Conservation (phyloP, 2,888 invertebrate genomes). For the Hypselothyrea guttata region DNA sequence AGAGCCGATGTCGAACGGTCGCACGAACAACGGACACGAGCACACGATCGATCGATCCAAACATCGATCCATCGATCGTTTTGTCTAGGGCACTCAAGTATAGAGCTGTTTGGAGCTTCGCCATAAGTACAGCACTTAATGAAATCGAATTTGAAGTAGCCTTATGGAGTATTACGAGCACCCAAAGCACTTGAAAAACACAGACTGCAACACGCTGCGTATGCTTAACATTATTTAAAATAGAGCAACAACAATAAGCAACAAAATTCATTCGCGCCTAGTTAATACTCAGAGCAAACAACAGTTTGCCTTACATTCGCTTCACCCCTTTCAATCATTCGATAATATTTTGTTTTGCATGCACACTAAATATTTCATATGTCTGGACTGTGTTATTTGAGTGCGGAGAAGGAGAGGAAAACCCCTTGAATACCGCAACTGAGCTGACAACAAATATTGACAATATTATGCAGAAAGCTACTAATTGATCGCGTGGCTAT, state of each 20-base stretch:
- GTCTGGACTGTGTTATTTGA: too few relatives aligned
- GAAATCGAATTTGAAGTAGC: constrained; percentile 46
- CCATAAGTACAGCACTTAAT: constrained; percentile 37
- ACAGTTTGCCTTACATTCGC: constrained; percentile 2
- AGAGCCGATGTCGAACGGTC: constrained; percentile 21
- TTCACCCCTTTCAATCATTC: constrained; percentile 54
- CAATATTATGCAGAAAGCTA: constrained; percentile 47
- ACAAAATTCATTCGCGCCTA: constrained; percentile 46
- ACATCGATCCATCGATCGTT: constrained; percentile 63
- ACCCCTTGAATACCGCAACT: not conserved
- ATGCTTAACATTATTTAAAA: constrained; percentile 50
- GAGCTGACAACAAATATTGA: constrained; percentile 41
- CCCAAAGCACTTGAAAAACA: constrained; percentile 2
- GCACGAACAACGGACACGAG: constrained; percentile 43
- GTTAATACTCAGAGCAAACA: constrained; percentile 54
- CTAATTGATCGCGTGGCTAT: constrained; percentile 54
- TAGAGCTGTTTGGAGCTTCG: constrained; percentile 52
- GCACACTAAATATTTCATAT: constrained; percentile 24
- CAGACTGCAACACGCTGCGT: constrained; percentile 47
- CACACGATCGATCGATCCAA: constrained; percentile 64
- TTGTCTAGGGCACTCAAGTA: constrained; percentile 46
- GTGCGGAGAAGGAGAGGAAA: not conserved
- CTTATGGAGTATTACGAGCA: constrained; percentile 12
- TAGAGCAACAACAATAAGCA: constrained; percentile 17
- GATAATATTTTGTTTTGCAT: constrained; percentile 72